Base-by-base conservation (phyloP, 2,888 invertebrate species). In the Gryllus longicercus region DNA sequence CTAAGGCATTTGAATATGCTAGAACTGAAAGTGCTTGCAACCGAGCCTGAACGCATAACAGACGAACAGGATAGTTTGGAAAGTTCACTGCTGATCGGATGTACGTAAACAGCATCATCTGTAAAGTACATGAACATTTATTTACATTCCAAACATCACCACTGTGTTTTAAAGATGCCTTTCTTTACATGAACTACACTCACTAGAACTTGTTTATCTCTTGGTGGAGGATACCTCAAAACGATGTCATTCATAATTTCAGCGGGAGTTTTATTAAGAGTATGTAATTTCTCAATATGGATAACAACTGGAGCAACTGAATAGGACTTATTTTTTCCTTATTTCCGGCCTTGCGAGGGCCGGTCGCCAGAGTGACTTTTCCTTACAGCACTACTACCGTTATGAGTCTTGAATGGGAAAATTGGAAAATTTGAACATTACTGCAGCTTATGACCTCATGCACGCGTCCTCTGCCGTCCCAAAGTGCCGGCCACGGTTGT, bases 11-110 rank as follows among this genome's bases (percentile, higher is more conserved):
- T 21, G 93, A 93, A 85, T 94, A 94, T 16, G 94, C 93, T 79
- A 95, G 88, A 78, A 95, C 93, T 25, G 95, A 95, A 76, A 95
- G 88, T 2, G 95, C 94, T 87, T 95, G 95, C 51, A 95, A 88
- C 81, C 95, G 90, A 38, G 95, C 95, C 87, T 95, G 95, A 11
- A 96, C 94, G 86, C 94, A 95, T 84, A 94, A 91, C 83, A 95
- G 88, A 79, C 96, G 90, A 84, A 91, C 90, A 80, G 91, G 90
- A 86, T 93, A 94, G 83, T 92, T 90, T 51, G 93, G 91, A 87
- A 96, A 96, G 85, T 93, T 91, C 83, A 93, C 91, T n/a, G 95
- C 94, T 84, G 96, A 88, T 84, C 96, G 91, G 82, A 96, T 91
- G 83, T 95, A 93, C 75, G 95, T 95, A 84, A 95, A 93, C 82